A percentile compares a stretch with the other conserved stretches of the same genome.
Evolutionary conservation across 2,113 vertebrate genomes (phyloP).

Genomic region (Leptocoma aspasia): DNA sequence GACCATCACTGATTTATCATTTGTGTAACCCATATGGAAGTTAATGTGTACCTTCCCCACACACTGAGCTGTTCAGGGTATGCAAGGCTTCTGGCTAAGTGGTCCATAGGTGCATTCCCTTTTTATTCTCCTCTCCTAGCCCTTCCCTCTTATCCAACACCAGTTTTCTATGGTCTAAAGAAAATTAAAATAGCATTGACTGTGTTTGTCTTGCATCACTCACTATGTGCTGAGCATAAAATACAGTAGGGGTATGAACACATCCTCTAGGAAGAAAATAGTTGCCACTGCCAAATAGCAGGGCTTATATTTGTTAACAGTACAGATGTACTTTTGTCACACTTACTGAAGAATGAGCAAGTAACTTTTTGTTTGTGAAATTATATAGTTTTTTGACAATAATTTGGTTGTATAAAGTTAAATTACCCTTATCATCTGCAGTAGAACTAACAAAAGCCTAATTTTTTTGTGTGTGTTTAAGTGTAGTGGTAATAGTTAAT

Average conservation of each 20-base stretch:
- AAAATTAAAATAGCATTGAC: background rate
- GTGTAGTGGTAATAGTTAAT: background rate
- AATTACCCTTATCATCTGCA: background rate
- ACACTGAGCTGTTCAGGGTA: background rate
- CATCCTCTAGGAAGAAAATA: background rate
- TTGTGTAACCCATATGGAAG: background rate
- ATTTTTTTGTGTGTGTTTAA: background rate
- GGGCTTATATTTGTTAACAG: background rate
- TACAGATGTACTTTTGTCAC: background rate
- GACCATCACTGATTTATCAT: background rate
- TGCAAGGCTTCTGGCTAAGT: background rate
- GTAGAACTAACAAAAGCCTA: background rate
- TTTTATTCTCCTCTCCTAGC: background rate
- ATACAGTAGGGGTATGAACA: background rate
- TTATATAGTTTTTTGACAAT: background rate
- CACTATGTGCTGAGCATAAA: background rate
- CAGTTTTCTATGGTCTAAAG: background rate
- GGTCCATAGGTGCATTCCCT: background rate
- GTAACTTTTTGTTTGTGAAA: background rate
- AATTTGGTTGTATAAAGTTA: background rate
- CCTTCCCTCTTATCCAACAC: background rate
- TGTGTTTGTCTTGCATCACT: background rate
- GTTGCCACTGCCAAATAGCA: background rate
- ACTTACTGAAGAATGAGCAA: background rate
- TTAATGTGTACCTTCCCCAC: background rate